These are phyloP conservation scores for Maconellicoccus hirsutus DNA, from an alignment of 1,140 invertebrate species.

Conservation along the genomic window DNA sequence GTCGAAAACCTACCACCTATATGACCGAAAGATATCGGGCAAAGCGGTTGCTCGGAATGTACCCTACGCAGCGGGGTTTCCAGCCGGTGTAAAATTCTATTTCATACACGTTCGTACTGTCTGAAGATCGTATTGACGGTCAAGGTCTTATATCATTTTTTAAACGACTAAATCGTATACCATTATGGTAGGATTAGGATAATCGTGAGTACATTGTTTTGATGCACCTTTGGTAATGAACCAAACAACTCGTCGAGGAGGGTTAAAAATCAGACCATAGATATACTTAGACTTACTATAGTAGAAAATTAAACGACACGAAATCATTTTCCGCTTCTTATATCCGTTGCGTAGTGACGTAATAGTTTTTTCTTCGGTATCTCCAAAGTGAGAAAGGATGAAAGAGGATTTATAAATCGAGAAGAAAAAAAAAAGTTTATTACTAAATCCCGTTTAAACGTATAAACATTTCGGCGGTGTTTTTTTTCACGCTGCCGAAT, in stretches of 20 bases:
- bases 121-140: neutral
- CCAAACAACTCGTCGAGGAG: neutral
- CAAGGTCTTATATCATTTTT: neutral
- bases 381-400: too few species aligned
- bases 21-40: neutral
- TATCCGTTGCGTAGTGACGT: too few species aligned
- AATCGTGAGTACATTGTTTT: neutral
- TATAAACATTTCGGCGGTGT: too few species aligned
- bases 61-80: neutral
- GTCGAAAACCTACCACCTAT: neutral
- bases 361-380: too few species aligned
- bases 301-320: too few species aligned
- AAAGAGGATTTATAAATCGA: too few species aligned
- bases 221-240: neutral
- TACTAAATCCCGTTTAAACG: too few species aligned
- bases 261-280: neutral
- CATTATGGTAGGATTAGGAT: slow-evolving; percentile 3
- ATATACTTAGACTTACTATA: too few species aligned
- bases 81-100: neutral
- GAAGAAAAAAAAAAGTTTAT: too few species aligned
- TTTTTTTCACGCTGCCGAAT: too few species aligned
- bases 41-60: neutral
- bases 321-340: too few species aligned
- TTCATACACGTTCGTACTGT: neutral
- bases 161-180: neutral